Conservation (phyloP, 2,888 invertebrate species). For the Caenorhabditis doughertyi region DNA sequence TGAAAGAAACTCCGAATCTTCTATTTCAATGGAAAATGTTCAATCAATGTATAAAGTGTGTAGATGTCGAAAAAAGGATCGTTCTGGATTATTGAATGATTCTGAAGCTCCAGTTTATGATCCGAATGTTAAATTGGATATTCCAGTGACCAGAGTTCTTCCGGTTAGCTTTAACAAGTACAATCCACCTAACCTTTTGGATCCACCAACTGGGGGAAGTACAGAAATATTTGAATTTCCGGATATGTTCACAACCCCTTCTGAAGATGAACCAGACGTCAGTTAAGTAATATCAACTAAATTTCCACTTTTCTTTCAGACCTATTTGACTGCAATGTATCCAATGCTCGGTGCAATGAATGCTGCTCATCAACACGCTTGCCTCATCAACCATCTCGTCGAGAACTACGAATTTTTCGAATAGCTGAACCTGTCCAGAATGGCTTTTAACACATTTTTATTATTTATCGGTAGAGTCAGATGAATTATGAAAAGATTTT, state of each 20-base stretch:
- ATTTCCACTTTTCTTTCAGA: too few relatives aligned
- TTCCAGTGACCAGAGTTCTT: conserved; percentile 30
- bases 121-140: conserved; percentile 14
- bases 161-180: conserved; percentile 44
- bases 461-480: background rate
- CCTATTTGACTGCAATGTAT: conserved; percentile 35
- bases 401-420: conserved; percentile 56
- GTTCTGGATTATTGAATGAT: conserved; percentile 17
- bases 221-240: conserved; percentile 45
- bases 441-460: background rate
- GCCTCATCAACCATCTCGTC: conserved; percentile 45
- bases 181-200: conserved; percentile 52
- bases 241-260: conserved; percentile 13
- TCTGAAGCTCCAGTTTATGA: conserved; percentile 33
- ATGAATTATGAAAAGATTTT: background rate
- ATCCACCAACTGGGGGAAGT: conserved; percentile 9
- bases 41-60: conserved; percentile 47
- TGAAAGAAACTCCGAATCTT: conserved; percentile 11
- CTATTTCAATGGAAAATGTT: conserved; percentile 1
- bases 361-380: conserved; percentile 50
- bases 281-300: too few relatives aligned
- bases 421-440: background rate
- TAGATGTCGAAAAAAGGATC: conserved; percentile 49
- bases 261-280: conserved; percentile 35
- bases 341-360: conserved; percentile 45